A percentile compares a stretch with the other conserved stretches of the same genome.
phyloP scores from a whole-genome alignment of 2,797 vertebrate species.

The Semaprochilodus insignis region DNA sequence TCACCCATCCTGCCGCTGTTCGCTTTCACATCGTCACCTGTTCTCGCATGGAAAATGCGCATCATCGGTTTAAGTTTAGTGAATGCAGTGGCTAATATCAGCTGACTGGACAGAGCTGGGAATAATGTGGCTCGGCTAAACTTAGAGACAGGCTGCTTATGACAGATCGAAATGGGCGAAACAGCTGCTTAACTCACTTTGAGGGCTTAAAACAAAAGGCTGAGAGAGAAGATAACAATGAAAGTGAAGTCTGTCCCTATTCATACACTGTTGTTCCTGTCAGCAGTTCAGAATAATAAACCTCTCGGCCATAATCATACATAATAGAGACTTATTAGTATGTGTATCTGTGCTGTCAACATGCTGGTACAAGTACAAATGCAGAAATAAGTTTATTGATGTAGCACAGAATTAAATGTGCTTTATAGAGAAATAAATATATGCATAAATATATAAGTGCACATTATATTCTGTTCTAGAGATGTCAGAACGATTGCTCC shows the following conservation, averaged over 20 bases:
- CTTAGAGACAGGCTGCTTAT: background rate
- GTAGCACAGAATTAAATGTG: too few relatives aligned
- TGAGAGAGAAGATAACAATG: background rate
- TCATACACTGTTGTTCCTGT: background rate
- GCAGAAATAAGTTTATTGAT: background rate
- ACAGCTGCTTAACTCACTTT: background rate
- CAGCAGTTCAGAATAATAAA: background rate
- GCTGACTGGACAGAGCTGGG: background rate
- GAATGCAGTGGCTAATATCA: background rate
- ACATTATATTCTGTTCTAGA: too few relatives aligned
- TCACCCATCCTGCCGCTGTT: background rate
- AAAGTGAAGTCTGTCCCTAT: background rate
- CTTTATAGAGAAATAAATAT: too few relatives aligned
- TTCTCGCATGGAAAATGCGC: background rate
- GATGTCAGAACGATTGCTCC: too few relatives aligned
- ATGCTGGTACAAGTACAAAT: background rate
- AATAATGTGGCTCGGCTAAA: background rate
- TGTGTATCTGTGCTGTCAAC: too few relatives aligned
- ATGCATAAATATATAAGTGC: too few relatives aligned
- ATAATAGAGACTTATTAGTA: too few relatives aligned
- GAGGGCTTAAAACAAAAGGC: background rate
- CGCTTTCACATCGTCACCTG: background rate
- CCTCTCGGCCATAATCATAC: background rate
- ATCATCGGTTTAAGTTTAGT: background rate
- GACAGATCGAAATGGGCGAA: background rate